Evolutionary conservation across 2,113 vertebrate genomes (phyloP).

Genomic region (Pantherophis guttatus): DNA sequence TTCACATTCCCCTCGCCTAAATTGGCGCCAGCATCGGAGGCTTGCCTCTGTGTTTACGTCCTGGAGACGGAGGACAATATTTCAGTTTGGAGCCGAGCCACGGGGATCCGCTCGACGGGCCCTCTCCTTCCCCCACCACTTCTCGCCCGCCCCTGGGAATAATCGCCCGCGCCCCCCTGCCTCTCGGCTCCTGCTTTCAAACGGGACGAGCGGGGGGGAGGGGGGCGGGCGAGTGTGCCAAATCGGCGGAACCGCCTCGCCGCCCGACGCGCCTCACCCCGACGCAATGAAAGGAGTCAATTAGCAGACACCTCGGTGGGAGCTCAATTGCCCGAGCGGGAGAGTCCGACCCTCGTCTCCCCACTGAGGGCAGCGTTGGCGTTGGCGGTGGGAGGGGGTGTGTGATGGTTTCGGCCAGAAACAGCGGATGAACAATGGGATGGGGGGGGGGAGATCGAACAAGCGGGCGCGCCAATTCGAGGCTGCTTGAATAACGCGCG

Average conservation of each 20-base stretch:
- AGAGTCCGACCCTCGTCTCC: neutral
- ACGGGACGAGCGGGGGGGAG: conserved; percentile 15
- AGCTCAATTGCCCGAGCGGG: conserved; percentile 34
- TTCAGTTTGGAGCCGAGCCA: conserved; percentile 83
- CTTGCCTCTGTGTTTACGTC: conserved; percentile 83
- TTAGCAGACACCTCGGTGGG: conserved; percentile 49
- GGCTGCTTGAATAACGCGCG: neutral
- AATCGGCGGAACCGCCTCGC: conserved; percentile 59
- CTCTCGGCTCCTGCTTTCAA: neutral
- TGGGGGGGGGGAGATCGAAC: neutral
- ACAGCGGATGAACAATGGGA: neutral
- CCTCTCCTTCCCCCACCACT: conserved; percentile 54
- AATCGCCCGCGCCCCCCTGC: conserved; percentile 60
- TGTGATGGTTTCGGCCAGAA: no score
- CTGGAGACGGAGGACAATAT: conserved; percentile 83
- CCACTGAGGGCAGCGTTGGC: neutral
- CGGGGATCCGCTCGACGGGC: conserved; percentile 86
- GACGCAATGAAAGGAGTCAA: conserved; percentile 62
- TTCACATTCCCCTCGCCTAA: conserved; percentile 78
- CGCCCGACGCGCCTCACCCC: neutral
- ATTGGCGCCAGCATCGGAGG: conserved; percentile 82
- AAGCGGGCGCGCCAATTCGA: neutral
- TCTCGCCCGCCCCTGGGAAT: conserved; percentile 69
- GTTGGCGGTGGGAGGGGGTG: neutral
- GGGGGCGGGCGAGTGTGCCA: conserved; percentile 67